phyloP scores from a whole-genome alignment of 92 coral and sea anemone species.

The Palythoa heliodiscus region DNA sequence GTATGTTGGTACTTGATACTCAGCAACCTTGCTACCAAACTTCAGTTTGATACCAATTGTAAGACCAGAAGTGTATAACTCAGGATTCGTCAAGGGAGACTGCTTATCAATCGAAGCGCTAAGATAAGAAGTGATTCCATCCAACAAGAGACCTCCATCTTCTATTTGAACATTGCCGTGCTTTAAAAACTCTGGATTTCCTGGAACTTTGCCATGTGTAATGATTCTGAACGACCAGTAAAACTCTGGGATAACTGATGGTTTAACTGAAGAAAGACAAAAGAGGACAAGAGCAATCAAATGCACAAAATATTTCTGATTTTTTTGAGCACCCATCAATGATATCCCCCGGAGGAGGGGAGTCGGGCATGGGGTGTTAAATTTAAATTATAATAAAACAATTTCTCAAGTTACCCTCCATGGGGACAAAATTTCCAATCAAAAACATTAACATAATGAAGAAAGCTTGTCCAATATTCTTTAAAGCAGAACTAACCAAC shows the following conservation, averaged over 20 bases:
- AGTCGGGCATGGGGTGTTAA: too few species aligned
- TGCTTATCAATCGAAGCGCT: slow-evolving; percentile 63
- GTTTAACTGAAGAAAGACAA: slow-evolving; percentile 58
- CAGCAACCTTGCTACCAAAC: slow-evolving; percentile 62
- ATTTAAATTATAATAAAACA: too few species aligned
- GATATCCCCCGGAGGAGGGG: too few species aligned
- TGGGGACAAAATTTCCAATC: too few species aligned
- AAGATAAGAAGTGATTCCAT: slow-evolving; percentile 82
- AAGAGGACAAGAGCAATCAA: neutral
- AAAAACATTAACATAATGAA: too few species aligned
- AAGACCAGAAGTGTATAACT: slow-evolving; percentile 67
- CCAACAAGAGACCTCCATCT: slow-evolving; percentile 82
- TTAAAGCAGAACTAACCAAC: too few species aligned
- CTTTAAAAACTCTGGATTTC: slow-evolving; percentile 65
- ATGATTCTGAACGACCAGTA: slow-evolving; percentile 87
- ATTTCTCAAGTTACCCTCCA: too few species aligned
- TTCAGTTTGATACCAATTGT: slow-evolving; percentile 84
- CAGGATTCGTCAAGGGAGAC: slow-evolving; percentile 77
- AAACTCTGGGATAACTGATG: slow-evolving; percentile 69
- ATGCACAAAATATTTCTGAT: neutral
- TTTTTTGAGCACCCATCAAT: too few species aligned
- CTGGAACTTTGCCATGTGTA: slow-evolving; percentile 67
- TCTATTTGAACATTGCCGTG: slow-evolving; percentile 77
- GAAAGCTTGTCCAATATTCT: too few species aligned
- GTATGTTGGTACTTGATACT: slow-evolving; percentile 71